Percentiles rank a stretch among this genome's conserved stretches.
These are phyloP conservation scores for Distichodus sexfasciatus DNA, from an alignment of 2,797 vertebrate species.

Conservation along the genomic window DNA sequence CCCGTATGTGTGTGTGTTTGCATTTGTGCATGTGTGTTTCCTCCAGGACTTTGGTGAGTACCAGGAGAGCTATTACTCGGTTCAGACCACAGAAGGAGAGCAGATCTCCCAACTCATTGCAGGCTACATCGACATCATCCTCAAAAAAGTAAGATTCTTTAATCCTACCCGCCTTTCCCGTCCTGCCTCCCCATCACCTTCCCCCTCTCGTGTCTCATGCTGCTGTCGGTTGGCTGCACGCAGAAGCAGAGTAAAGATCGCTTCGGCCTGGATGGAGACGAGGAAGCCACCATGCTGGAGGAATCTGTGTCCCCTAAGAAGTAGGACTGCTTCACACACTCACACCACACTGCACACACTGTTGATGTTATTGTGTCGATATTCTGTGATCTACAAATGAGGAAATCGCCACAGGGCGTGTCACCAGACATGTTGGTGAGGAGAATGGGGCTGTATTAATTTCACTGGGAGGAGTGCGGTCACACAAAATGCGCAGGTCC, in stretches of 20 bases:
- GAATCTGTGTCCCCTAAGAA: slow-evolving; percentile 98
- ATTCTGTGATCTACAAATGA: too few species aligned
- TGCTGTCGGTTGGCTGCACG: slow-evolving; percentile 13
- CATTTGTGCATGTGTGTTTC: background rate
- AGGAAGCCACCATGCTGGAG: slow-evolving; percentile 97
- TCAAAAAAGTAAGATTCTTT: slow-evolving; percentile 86
- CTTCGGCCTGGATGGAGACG: slow-evolving; percentile 96
- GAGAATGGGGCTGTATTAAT: too few species aligned
- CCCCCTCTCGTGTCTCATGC: background rate
- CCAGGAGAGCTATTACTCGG: slow-evolving; percentile 98
- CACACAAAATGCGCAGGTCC: too few species aligned
- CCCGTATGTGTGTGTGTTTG: background rate
- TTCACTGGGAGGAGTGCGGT: too few species aligned
- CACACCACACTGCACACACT: background rate
- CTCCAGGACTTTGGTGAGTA: slow-evolving; percentile 97
- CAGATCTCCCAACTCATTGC: slow-evolving; percentile 98
- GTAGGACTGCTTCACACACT: slow-evolving; percentile 66
- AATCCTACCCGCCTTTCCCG: too few species aligned
- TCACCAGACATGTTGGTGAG: too few species aligned
- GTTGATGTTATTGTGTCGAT: too few species aligned
- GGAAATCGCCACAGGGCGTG: too few species aligned
- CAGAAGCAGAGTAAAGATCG: slow-evolving; percentile 99
- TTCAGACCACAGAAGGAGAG: slow-evolving; percentile 97
- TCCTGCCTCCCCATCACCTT: too few species aligned
- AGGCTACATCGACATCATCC: slow-evolving; percentile 98